These are phyloP conservation scores for Leptopilina clavipes DNA, from an alignment of 1,140 invertebrate species.

Conservation along the genomic window DNA sequence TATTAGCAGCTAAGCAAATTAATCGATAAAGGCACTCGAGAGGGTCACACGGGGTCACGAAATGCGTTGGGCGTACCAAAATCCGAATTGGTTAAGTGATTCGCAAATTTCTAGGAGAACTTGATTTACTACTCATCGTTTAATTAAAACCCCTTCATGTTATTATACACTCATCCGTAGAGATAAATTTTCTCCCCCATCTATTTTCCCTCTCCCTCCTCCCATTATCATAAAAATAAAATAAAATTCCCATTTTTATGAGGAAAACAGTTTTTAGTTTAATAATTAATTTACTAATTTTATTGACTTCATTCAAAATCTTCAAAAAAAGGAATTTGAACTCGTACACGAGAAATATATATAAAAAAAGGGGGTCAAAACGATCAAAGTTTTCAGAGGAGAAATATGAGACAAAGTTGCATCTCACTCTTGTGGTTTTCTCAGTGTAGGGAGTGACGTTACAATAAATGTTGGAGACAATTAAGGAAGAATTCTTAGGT, in stretches of 20 bases:
- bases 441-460: constrained; percentile 8
- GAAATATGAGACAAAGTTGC: not conserved
- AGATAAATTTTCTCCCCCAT: too few species aligned
- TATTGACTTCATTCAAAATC: too few species aligned
- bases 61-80: not conserved
- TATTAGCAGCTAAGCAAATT: constrained; percentile 33
- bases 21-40: constrained; percentile 22
- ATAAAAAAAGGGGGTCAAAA: too few species aligned
- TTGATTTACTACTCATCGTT: not conserved
- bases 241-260: too few species aligned
- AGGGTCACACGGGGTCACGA: constrained; percentile 26
- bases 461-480: constrained; percentile 16
- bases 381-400: too few species aligned
- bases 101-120: not conserved
- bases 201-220: too few species aligned
- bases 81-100: not conserved
- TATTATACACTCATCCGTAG: too few species aligned
- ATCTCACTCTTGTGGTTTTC: constrained; percentile 4
- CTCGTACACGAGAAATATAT: too few species aligned
- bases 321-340: too few species aligned
- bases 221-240: not conserved
- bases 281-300: too few species aligned
- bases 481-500: constrained; percentile 29
- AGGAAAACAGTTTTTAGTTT: too few species aligned
- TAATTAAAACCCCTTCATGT: constrained; percentile 7